Percentiles rank a stretch among this genome's conserved stretches.
Evolutionary conservation across 2,113 vertebrate species (phyloP).

Genomic region (Chaenocephalus aceratus): DNA sequence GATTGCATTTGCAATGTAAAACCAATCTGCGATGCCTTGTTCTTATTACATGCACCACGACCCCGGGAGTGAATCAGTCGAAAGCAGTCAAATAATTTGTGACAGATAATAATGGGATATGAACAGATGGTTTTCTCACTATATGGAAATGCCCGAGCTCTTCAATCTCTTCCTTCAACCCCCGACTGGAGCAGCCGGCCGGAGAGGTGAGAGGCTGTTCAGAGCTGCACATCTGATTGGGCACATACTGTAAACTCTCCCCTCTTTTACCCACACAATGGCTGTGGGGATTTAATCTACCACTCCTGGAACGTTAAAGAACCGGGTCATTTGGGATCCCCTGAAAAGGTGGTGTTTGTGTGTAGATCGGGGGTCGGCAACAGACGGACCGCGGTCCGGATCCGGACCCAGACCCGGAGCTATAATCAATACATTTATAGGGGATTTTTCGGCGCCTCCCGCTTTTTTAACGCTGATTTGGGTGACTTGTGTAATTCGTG

Average conservation of each 20-base stretch:
- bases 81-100: constrained; percentile 78
- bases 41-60: constrained; percentile 74
- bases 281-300: constrained; percentile 25
- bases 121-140: constrained; percentile 65
- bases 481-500: too few relatives aligned
- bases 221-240: constrained; percentile 52
- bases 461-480: too few relatives aligned
- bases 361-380: not conserved
- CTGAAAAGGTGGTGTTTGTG: not conserved
- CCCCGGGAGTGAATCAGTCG: constrained; percentile 68
- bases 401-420: too few relatives aligned
- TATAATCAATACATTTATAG: too few relatives aligned
- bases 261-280: constrained; percentile 29
- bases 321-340: constrained; percentile 1
- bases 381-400: too few relatives aligned
- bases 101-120: constrained; percentile 76
- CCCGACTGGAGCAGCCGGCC: constrained; percentile 22
- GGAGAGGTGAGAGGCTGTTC: constrained; percentile 41
- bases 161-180: constrained; percentile 41
- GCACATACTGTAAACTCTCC: constrained; percentile 34
- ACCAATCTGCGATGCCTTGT: constrained; percentile 72
- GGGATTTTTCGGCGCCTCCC: too few relatives aligned
- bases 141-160: constrained; percentile 55
- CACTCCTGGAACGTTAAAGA: constrained; percentile 27
- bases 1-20: constrained; percentile 84